Conservation (phyloP, 2,797 vertebrate genomes). For the Anomalospiza imberbis region DNA sequence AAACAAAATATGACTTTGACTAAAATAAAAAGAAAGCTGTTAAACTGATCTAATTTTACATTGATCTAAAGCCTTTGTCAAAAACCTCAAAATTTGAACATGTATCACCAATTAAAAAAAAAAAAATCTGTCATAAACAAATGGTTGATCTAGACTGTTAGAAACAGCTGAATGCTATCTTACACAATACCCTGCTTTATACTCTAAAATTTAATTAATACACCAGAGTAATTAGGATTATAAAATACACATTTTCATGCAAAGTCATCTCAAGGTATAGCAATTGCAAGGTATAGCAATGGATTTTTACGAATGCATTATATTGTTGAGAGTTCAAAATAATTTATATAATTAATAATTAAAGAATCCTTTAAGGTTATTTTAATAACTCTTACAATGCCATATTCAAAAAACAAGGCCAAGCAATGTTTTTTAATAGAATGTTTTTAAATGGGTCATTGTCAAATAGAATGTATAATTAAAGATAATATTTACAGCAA, state of each 20-base stretch:
- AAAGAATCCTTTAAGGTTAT: not conserved
- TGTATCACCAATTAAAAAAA: not conserved
- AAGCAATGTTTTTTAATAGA: not conserved
- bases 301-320: not conserved
- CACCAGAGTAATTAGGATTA: not conserved
- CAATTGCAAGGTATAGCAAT: not conserved
- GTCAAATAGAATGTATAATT: not conserved
- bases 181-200: not conserved
- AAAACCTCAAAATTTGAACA: not conserved
- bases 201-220: not conserved
- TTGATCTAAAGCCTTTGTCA: not conserved
- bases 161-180: not conserved
- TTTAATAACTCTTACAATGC: not conserved
- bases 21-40: not conserved
- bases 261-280: not conserved
- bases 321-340: not conserved
- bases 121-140: not conserved
- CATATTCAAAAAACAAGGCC: not conserved
- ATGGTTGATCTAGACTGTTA: not conserved
- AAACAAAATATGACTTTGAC: not conserved
- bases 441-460: not conserved
- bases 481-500: not conserved
- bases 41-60: not conserved
- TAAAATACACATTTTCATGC: not conserved
- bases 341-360: not conserved